These are phyloP conservation scores for Trachythela sp. DNA, from an alignment of 64 coral and sea anemone species.

Conservation along the genomic window DNA sequence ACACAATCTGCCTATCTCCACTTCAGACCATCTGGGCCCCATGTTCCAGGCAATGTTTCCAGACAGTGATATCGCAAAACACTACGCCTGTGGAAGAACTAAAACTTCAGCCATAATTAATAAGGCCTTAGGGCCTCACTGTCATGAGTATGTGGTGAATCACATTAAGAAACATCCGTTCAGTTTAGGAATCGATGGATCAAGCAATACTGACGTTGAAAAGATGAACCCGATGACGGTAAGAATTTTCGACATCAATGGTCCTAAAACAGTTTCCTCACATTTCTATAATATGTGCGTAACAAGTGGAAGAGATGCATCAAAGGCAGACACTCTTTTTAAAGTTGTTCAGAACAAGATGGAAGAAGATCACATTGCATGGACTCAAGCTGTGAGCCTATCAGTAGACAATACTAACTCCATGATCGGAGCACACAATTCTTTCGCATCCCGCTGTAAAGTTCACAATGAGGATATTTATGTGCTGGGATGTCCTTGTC, in stretches of 20 bases:
- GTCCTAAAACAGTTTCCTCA: too few species aligned
- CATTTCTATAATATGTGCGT: conserved; percentile 42
- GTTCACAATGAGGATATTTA: conserved; percentile 5
- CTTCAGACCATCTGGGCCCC: too few species aligned
- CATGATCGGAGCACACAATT: conserved; percentile 41
- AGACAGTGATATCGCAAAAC: too few species aligned
- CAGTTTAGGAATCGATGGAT: conserved; percentile 39
- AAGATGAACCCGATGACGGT: conserved; percentile 57
- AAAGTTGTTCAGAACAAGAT: too few species aligned
- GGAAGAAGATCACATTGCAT: conserved; percentile 18
- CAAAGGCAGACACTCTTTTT: conserved; percentile 15
- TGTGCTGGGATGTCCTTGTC: conserved; percentile 27
- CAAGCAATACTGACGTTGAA: conserved; percentile 48
- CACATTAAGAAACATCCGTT: conserved; percentile 40
- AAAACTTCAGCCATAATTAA: too few species aligned
- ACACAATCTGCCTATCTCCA: too few species aligned
- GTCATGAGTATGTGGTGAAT: conserved; percentile 8
- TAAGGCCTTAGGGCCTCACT: conserved; percentile 16
- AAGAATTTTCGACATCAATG: conserved; percentile 45
- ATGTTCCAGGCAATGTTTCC: too few species aligned
- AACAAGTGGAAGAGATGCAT: background rate
- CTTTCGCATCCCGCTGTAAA: conserved; percentile 29
- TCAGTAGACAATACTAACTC: conserved; percentile 50
- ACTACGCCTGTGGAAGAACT: too few species aligned
- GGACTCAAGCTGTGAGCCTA: conserved; percentile 31